Percentiles rank a stretch among this genome's conserved stretches.
These are phyloP conservation scores for Cyanoderma ruficeps DNA, from an alignment of 2,113 vertebrate genomes.

Conservation along the genomic window DNA sequence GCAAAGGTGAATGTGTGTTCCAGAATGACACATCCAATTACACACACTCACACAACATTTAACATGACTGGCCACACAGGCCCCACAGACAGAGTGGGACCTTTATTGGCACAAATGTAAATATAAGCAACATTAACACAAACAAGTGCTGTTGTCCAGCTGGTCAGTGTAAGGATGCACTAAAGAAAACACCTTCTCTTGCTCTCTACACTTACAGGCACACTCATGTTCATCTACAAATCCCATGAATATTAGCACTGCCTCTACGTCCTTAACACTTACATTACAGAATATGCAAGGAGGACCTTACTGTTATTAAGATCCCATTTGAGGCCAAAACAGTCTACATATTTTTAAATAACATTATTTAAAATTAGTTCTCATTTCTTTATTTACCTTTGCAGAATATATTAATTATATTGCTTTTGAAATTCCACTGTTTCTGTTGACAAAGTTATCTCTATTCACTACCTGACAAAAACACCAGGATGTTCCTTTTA, in stretches of 20 bases:
- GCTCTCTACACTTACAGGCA: not conserved
- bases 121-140: not conserved
- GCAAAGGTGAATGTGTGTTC: not conserved
- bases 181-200: not conserved
- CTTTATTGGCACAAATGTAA: fast-evolving
- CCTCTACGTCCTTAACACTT: not conserved
- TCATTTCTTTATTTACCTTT: not conserved
- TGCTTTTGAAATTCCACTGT: not conserved
- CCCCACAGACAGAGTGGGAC: not conserved
- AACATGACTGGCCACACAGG: fast-evolving
- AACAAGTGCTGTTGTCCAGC: not conserved
- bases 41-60: too few species aligned
- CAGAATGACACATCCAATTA: too few species aligned
- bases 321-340: not conserved
- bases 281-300: not conserved
- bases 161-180: too few species aligned
- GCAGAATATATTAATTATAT: not conserved
- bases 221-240: not conserved
- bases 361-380: not conserved
- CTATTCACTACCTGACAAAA: not conserved
- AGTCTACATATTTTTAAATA: not conserved
- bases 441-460: not conserved
- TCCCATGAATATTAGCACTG: not conserved
- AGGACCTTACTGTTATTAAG: not conserved
- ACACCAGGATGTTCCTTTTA: not conserved